phyloP scores from a whole-genome alignment of 2,113 vertebrate genomes.

The Laterallus jamaicensis region DNA sequence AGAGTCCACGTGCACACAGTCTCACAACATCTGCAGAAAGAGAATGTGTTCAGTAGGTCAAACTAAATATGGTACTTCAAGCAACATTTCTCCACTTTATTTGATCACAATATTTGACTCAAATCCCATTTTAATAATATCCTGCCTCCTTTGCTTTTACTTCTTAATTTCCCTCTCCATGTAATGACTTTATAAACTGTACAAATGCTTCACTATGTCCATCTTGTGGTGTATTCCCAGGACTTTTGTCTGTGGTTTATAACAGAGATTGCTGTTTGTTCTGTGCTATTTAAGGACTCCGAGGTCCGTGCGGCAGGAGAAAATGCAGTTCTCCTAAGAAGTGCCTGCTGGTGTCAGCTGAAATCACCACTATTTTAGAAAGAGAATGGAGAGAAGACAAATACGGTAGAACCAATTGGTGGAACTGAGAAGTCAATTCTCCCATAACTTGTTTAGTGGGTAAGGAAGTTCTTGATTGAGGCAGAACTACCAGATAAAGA shows the following conservation, averaged over 20 bases:
- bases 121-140: background rate
- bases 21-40: background rate
- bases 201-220: background rate
- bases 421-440: background rate
- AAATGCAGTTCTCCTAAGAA: background rate
- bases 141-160: background rate
- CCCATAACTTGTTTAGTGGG: background rate
- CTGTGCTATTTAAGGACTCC: background rate
- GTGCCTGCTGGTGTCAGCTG: background rate
- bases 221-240: background rate
- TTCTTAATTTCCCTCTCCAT: background rate
- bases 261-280: background rate
- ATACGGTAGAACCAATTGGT: background rate
- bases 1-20: background rate
- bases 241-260: background rate
- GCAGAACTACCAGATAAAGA: background rate
- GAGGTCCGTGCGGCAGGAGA: background rate
- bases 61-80: background rate
- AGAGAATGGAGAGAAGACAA: background rate
- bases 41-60: background rate
- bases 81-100: background rate
- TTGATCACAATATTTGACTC: background rate
- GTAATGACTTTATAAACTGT: background rate
- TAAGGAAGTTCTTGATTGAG: background rate
- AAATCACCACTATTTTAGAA: background rate